Evolutionary conservation across 2,113 vertebrate species (phyloP), one percentile per base, ranked within the genome.

Genomic region (Aepyceros melampus): DNA sequence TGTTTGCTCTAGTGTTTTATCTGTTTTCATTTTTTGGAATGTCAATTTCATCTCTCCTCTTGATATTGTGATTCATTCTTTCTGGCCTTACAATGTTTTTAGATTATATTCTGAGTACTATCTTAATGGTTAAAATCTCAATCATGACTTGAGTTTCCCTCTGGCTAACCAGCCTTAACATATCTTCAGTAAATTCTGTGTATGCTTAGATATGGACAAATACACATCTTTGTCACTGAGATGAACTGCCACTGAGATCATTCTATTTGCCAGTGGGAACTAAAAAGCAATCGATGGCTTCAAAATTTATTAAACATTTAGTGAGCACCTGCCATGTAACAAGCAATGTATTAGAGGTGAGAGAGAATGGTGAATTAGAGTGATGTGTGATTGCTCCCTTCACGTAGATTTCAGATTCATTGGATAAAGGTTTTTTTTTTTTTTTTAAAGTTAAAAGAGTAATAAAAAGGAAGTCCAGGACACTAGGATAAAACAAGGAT

Each of bases 231-330:
- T 78, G 36, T 82, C 21, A 86, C 51, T 87, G 45, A 92, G 81
- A 89, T 23, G 47, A 86, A 90, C 27, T 93, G 45, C 58, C 84
- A 74, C 45, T 86, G 53, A 81, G 58, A 96, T 89, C 53, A 93
- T 60, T 79, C 27, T 56, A 49, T 74, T 16, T 92, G 16, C 58
- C 79, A 93, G 15, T 43, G 58, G 45, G 7, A 81, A 87, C 87
- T 87, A 53, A 64, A 93, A 87, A 64, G 13, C 49, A 95, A 76
- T 27, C 7, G 12, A 82, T 82, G 36, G 43, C 25, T 95, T 93
- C 71, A 82, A 95, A 93, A 90, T 76, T 85, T 47, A 49, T 95
- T 55, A 95, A 89, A 74, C 12, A 89, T 92, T 81, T 55, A 74
- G 12, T 81, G 36, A 71, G 13, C 79, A 79, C 36, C 56, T 96